Conservation (phyloP, 2,113 vertebrate species). For the Dicrurus megarhynchus region DNA sequence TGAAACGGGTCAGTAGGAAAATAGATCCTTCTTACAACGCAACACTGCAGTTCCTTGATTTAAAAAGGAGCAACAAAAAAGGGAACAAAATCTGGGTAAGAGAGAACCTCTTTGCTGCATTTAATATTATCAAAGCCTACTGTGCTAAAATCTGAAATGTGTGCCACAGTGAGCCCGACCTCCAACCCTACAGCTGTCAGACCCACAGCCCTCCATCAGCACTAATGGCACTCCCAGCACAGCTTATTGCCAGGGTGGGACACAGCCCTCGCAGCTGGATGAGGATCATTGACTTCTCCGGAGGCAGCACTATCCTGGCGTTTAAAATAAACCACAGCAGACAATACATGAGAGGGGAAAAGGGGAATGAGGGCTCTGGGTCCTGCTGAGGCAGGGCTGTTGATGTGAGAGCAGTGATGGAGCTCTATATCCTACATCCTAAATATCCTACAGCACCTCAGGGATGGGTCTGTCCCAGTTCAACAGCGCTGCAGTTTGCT, state of each 20-base stretch:
- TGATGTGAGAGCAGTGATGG: rapidly evolving
- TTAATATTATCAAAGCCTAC: conserved; percentile 19
- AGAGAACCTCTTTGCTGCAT: neutral
- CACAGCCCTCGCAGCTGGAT: neutral
- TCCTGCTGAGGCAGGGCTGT: neutral
- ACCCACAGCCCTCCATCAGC: neutral
- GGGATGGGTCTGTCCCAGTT: rapidly evolving
- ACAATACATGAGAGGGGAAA: neutral
- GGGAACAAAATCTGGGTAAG: neutral
- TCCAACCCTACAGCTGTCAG: neutral
- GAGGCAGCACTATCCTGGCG: neutral
- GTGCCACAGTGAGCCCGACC: neutral
- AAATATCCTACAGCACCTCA: rapidly evolving
- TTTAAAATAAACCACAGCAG: neutral
- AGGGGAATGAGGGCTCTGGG: neutral
- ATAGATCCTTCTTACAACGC: neutral
- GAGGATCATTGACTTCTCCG: neutral
- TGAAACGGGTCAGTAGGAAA: conserved; percentile 52
- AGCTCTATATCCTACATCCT: neutral
- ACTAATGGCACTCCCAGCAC: neutral
- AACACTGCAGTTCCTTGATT: neutral
- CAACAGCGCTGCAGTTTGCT: rapidly evolving
- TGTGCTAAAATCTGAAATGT: neutral
- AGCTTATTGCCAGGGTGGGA: neutral
- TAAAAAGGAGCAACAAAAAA: neutral